phyloP scores from a whole-genome alignment of 2,888 invertebrate genomes.

The Cryptosula pallasiana region DNA sequence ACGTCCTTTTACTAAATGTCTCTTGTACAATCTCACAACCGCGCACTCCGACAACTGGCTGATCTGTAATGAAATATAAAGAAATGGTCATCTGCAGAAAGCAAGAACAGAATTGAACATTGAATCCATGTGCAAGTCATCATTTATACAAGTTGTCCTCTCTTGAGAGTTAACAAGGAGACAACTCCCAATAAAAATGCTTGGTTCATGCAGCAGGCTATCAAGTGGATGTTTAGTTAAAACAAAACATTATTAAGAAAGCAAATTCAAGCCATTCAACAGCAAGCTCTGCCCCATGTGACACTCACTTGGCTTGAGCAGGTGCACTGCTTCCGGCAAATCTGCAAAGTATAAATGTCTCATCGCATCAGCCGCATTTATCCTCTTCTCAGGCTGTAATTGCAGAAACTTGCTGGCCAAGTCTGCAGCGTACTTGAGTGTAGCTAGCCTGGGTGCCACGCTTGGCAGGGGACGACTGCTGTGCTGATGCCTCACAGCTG shows the following conservation, averaged over 20 bases:
- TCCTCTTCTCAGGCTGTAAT: slow-evolving; percentile 72
- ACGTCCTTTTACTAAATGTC: slow-evolving; percentile 3
- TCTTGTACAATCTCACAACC: slow-evolving; percentile 18
- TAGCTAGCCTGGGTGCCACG: slow-evolving; percentile 78
- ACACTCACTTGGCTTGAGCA: slow-evolving; percentile 84
- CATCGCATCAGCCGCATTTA: slow-evolving; percentile 81
- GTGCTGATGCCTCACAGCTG: slow-evolving; percentile 45
- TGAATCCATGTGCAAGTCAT: too few relatives aligned
- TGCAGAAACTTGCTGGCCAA: slow-evolving; percentile 76
- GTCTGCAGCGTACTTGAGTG: slow-evolving; percentile 78
- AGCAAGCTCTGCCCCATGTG: too few relatives aligned
- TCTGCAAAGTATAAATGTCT: slow-evolving; percentile 83
- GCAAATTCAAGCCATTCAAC: too few relatives aligned
- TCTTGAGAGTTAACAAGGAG: too few relatives aligned
- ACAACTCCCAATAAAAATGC: too few relatives aligned
- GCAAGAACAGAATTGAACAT: too few relatives aligned
- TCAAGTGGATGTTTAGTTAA: background rate
- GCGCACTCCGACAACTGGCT: slow-evolving; percentile 6
- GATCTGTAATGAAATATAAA: background rate
- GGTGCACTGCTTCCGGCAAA: slow-evolving; percentile 80
- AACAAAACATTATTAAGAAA: too few relatives aligned
- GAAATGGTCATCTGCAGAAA: too few relatives aligned
- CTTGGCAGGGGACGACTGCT: slow-evolving; percentile 37
- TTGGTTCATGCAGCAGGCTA: background rate
- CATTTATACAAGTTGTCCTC: too few relatives aligned